A percentile compares a stretch with the other conserved stretches of the same genome.
Evolutionary conservation across 2,797 vertebrate genomes (phyloP).

Genomic region (Hyperoplus immaculatus): DNA sequence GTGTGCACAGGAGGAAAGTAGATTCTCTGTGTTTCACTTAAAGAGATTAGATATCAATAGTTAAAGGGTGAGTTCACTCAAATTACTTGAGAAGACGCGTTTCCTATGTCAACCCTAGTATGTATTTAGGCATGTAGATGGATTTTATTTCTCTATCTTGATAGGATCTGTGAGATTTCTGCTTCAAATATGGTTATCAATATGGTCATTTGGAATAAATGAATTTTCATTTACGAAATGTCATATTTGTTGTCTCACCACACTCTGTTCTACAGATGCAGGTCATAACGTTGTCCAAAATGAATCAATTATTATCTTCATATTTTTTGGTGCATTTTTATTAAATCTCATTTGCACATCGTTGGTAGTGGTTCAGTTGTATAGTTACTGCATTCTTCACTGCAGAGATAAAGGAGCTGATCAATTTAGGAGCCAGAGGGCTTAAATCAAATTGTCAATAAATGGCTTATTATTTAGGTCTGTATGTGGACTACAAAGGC

Average conservation of each 20-base stretch:
- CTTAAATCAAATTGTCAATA: constrained; percentile 56
- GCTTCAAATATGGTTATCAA: not conserved
- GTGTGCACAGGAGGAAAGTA: constrained; percentile 56
- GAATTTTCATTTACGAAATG: not conserved
- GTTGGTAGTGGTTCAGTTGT: constrained; percentile 21
- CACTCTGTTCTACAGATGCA: not conserved
- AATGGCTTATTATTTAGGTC: constrained; percentile 58
- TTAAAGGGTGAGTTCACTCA: not conserved
- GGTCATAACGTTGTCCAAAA: too few relatives aligned
- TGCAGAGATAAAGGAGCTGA: constrained; percentile 44
- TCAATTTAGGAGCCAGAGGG: constrained; percentile 27
- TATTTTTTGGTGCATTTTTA: too few relatives aligned
- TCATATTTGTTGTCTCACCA: not conserved
- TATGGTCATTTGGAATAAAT: not conserved
- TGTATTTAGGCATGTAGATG: not conserved
- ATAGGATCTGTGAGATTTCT: not conserved
- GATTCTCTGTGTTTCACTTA: not conserved
- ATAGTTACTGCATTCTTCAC: constrained; percentile 36
- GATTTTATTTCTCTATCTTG: not conserved
- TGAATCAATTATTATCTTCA: too few relatives aligned
- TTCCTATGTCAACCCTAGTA: not conserved
- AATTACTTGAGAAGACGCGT: not conserved
- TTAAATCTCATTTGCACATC: constrained; percentile 20
- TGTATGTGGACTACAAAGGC: constrained; percentile 63
- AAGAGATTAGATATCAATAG: not conserved